Conservation (phyloP, 1,140 invertebrate genomes). For the Psilanteris sp. region DNA sequence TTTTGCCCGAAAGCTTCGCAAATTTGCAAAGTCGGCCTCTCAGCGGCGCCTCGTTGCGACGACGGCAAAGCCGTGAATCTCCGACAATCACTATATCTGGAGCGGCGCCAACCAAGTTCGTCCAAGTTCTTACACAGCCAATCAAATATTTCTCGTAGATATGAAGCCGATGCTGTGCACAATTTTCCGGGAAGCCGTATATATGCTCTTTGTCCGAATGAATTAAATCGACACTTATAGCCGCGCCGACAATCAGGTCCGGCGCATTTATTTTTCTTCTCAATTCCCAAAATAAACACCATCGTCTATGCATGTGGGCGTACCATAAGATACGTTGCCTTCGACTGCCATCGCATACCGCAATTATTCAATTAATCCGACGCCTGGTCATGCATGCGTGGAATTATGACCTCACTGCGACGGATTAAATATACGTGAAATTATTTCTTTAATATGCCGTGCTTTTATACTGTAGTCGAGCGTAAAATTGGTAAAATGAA, state of each 20-base stretch:
- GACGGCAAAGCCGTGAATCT: conserved; percentile 12
- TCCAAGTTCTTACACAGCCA: conserved; percentile 13
- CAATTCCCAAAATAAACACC: conserved; percentile 15
- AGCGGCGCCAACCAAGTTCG: conserved; percentile 20
- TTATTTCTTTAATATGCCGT: conserved; percentile 50
- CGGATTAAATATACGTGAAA: conserved; percentile 44
- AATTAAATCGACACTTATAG: conserved; percentile 33
- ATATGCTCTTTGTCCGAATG: conserved; percentile 15
- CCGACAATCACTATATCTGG: conserved; percentile 34
- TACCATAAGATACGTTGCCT: conserved; percentile 24
- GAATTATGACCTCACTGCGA: conserved; percentile 43
- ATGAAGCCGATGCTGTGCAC: background rate
- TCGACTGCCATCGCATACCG: conserved; percentile 35
- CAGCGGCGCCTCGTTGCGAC: background rate
- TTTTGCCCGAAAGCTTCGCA: conserved; percentile 1
- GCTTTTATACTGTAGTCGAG: conserved; percentile 25
- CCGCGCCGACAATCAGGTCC: conserved; percentile 3
- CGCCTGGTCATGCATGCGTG: conserved; percentile 35
- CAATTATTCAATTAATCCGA: conserved; percentile 53
- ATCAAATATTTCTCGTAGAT: conserved; percentile 3
- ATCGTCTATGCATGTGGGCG: conserved; percentile 27
- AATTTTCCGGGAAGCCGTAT: conserved; percentile 11
- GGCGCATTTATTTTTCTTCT: conserved; percentile 25
- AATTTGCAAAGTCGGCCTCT: conserved; percentile 1
- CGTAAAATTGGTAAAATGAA: conserved; percentile 35